These are phyloP conservation scores for Porphyrio hochstetteri DNA, from an alignment of 2,113 vertebrate genomes.

Conservation along the genomic window DNA sequence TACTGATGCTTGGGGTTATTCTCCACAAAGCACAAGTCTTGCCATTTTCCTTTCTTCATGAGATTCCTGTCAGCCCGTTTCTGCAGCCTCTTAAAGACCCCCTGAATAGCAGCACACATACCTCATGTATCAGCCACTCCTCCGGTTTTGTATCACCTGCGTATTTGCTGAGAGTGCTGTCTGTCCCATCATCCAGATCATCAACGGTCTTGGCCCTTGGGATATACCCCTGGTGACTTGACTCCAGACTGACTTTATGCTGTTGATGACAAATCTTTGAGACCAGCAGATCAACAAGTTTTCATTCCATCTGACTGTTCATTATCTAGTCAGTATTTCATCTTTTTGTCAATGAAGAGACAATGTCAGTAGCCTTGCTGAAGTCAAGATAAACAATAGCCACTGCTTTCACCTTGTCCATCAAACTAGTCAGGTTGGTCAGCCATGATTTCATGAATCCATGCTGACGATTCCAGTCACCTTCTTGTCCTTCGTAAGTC, in stretches of 20 bases:
- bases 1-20: not conserved
- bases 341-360: not conserved
- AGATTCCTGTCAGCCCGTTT: not conserved
- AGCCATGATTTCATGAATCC: not conserved
- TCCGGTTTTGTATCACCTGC: not conserved
- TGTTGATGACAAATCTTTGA: not conserved
- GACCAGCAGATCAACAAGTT: not conserved
- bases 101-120: not conserved
- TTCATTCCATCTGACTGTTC: not conserved
- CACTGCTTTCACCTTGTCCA: not conserved
- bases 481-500: not conserved
- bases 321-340: not conserved
- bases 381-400: not conserved
- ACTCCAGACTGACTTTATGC: not conserved
- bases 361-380: not conserved
- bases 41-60: not conserved
- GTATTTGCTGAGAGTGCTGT: not conserved
- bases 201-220: not conserved
- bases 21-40: not conserved
- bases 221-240: not conserved
- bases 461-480: not conserved
- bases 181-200: not conserved
- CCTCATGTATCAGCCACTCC: not conserved
- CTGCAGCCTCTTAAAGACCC: not conserved
- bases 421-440: not conserved